Base-by-base conservation (phyloP, 2,113 vertebrate genomes). In the Colinus virginianus region DNA sequence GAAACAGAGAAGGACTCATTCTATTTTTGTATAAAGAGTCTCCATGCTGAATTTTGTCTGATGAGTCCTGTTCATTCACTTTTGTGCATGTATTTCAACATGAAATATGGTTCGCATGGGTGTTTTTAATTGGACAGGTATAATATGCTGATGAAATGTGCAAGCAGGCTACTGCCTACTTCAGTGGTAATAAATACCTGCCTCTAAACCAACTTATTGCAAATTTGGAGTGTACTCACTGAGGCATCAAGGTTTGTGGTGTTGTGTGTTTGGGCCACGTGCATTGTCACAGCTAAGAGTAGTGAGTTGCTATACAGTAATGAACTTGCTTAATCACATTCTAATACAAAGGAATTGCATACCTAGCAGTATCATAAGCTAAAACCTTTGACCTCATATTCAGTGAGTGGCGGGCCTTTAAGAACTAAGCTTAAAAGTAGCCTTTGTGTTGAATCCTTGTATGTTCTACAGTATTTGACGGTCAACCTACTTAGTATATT, bases 1-100 rank as follows among this genome's bases (percentile, higher is more conserved):
- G 21, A n/a, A 26, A 18, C 11, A n/a, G 53, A n/a, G 30, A 51
- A 74, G 25, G 23, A 46, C 9, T 7, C 0, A 1, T 30, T 66
- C 5, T 2, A 11, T 64, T 77, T 79, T 36, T 70, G 13, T 49
- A 32, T 34, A 67, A 45, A 70, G 46, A 3, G 3, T 85, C 10
- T 67, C 16, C 34, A 89, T 55, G 11, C 5, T 82, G 40, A 30
- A 45, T 25, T 19, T 49, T 85, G 17, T 58, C 38, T 5, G 28
- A 32, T 38, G 18, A 55, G 20, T 42, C 78, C 26, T 2, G 0
- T 66, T 72, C 14, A 25, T 4, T 78, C 46, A 38, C 46, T 64
- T 26, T 32, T 75, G 21, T 12, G 7, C 42, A 42, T 34, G 18
- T 53, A 38, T 40, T 20, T 61, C 23, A 28, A 45, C 5, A 25